Conservation (phyloP, 2,113 vertebrate genomes). For the Patagioenas fasciata region DNA sequence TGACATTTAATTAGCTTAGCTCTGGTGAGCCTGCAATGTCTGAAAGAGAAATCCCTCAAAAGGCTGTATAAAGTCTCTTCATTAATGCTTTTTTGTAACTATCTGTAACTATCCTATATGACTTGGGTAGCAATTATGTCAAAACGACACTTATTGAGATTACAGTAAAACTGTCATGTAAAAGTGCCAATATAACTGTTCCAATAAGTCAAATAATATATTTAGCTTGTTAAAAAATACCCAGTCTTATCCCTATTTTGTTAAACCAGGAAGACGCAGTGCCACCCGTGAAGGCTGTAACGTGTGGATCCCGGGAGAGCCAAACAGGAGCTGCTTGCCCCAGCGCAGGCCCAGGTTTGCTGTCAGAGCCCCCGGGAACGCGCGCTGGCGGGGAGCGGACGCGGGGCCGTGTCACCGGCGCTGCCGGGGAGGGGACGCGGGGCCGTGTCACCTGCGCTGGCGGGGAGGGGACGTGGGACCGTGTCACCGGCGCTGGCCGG, state of each 20-base stretch:
- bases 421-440: too few relatives aligned
- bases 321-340: not conserved
- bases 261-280: not conserved
- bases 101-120: not conserved
- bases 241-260: not conserved
- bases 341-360: too few relatives aligned
- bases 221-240: not conserved
- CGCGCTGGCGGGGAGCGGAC: too few relatives aligned
- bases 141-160: not conserved
- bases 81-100: not conserved
- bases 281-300: not conserved
- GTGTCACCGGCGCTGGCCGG: too few relatives aligned
- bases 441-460: too few relatives aligned
- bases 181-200: not conserved
- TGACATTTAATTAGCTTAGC: constrained; percentile 25
- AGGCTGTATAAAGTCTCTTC: not conserved
- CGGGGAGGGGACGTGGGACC: too few relatives aligned
- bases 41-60: not conserved
- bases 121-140: not conserved
- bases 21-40: not conserved
- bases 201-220: not conserved
- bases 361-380: too few relatives aligned
- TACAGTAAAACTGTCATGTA: not conserved
- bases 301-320: not conserved
- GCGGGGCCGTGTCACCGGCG: not conserved